Percentiles rank a stretch among this genome's conserved stretches.
phyloP scores from a whole-genome alignment of 2,797 vertebrate species.

The Rhinichthys osculus region DNA sequence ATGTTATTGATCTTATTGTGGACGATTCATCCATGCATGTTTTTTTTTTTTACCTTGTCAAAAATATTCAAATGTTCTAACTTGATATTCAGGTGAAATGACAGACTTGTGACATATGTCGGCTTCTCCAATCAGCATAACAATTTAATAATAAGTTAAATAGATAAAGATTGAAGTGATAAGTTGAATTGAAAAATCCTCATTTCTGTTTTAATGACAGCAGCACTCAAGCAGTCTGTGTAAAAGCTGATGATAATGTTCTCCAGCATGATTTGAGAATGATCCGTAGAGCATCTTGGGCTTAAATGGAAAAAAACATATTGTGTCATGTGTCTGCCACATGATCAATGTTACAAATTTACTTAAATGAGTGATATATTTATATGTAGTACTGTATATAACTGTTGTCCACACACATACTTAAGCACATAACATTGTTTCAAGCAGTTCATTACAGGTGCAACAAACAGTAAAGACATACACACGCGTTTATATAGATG shows the following conservation, averaged over 20 bases:
- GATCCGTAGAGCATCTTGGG: neutral
- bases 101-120: neutral
- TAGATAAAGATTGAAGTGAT: neutral
- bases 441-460: constrained; percentile 37
- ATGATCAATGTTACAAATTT: neutral
- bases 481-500: constrained; percentile 60
- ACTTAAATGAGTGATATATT: neutral
- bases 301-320: neutral
- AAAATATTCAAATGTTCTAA: neutral
- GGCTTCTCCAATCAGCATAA: neutral
- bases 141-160: neutral
- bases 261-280: neutral
- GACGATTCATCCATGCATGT: neutral
- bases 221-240: neutral
- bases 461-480: constrained; percentile 16
- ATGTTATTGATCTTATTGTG: neutral
- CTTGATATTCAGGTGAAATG: neutral
- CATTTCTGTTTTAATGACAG: neutral
- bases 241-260: neutral
- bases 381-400: neutral
- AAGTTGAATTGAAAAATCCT: neutral
- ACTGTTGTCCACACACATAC: constrained; percentile 1
- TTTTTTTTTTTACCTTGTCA: neutral
- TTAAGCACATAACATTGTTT: constrained; percentile 18
- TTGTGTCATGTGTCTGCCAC: neutral